Conservation (phyloP, 30 jellyfish, hydroid and myxozoan genomes). For the Chrysaora quinquecirrha region DNA sequence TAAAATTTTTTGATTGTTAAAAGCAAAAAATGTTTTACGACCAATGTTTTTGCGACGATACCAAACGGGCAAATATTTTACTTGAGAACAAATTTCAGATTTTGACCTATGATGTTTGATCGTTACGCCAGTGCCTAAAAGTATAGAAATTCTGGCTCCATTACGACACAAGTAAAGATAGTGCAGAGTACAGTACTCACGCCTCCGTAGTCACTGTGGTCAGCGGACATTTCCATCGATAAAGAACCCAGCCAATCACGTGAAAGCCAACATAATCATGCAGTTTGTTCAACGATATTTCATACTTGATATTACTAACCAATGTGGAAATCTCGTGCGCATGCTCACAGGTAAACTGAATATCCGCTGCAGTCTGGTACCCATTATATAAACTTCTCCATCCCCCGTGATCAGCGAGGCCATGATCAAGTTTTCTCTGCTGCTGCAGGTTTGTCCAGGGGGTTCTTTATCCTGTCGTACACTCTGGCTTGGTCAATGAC, state of each 20-base stretch:
- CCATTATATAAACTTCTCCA: conserved; percentile 40
- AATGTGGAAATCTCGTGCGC: conserved; percentile 22
- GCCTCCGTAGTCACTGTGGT: conserved; percentile 4
- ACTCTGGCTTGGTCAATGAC: conserved; percentile 18
- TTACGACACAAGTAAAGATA: too few relatives aligned
- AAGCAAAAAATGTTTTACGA: too few relatives aligned
- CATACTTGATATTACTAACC: conserved; percentile 33
- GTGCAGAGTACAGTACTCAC: neutral
- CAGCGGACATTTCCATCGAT: conserved; percentile 50
- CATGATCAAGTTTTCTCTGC: conserved; percentile 44
- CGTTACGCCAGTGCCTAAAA: too few relatives aligned
- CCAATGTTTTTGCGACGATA: too few relatives aligned
- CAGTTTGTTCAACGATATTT: conserved; percentile 39
- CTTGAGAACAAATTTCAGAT: too few relatives aligned
- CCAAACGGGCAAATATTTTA: too few relatives aligned
- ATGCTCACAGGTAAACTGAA: conserved; percentile 41
- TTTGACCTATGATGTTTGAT: too few relatives aligned
- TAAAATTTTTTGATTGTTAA: too few relatives aligned
- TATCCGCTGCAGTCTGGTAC: conserved; percentile 44
- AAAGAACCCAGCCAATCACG: conserved; percentile 58
- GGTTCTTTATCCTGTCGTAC: conserved; percentile 19
- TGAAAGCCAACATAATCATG: conserved; percentile 51
- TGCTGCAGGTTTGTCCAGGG: too few relatives aligned
- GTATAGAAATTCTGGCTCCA: too few relatives aligned
- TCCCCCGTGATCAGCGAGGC: conserved; percentile 49